phyloP scores from a whole-genome alignment of 2,888 invertebrate genomes.

The Epistrophe eligans region DNA sequence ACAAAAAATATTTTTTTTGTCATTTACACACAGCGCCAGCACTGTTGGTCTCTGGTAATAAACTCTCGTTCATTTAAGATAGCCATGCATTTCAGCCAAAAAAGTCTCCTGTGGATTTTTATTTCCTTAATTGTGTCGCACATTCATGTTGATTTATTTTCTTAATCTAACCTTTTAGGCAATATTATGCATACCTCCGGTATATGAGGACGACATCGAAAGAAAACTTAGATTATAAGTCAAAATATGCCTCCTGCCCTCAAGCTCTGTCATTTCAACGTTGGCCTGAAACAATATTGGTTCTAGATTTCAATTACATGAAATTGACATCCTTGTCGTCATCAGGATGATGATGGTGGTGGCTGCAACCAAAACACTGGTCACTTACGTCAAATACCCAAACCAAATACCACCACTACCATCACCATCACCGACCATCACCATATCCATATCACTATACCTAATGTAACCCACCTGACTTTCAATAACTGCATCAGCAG shows the following conservation, averaged over 20 bases:
- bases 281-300: slow-evolving; percentile 50
- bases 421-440: background rate
- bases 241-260: background rate
- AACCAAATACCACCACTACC: background rate
- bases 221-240: background rate
- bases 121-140: slow-evolving; percentile 1
- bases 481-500: slow-evolving; percentile 29
- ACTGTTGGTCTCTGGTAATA: background rate
- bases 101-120: slow-evolving; percentile 22
- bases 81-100: background rate
- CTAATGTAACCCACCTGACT: slow-evolving; percentile 11
- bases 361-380: slow-evolving; percentile 32
- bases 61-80: background rate
- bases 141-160: slow-evolving; percentile 23
- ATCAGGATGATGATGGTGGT: slow-evolving; percentile 6
- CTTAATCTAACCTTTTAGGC: background rate
- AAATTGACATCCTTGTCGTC: slow-evolving; percentile 55
- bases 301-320: slow-evolving; percentile 48
- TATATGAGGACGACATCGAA: background rate
- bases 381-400: slow-evolving; percentile 31
- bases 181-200: background rate
- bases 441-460: background rate
- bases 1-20: background rate
- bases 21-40: slow-evolving; percentile 15
- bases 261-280: slow-evolving; percentile 1